These are phyloP conservation scores for Aethes cnicana DNA, from an alignment of 2,888 invertebrate genomes.

Conservation along the genomic window DNA sequence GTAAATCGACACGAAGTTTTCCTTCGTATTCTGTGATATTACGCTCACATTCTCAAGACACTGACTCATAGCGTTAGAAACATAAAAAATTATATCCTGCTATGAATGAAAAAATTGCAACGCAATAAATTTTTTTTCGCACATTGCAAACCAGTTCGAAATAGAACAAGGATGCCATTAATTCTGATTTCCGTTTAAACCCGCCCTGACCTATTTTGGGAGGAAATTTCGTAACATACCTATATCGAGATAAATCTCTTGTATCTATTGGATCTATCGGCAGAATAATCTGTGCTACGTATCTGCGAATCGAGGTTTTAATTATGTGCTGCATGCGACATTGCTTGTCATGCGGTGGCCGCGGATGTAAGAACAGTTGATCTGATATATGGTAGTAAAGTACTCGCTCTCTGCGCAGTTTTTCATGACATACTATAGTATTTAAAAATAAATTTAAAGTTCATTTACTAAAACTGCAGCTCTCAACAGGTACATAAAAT, in stretches of 20 bases:
- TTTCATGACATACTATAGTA: too few species aligned
- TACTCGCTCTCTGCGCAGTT: too few species aligned
- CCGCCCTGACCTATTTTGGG: slow-evolving; percentile 22
- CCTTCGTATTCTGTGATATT: too few species aligned
- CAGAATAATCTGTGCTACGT: slow-evolving; percentile 13
- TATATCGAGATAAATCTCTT: background rate
- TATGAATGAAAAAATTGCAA: background rate
- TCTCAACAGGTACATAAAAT: too few species aligned
- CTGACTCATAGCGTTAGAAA: too few species aligned
- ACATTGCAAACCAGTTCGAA: slow-evolving; percentile 13
- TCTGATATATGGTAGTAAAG: too few species aligned
- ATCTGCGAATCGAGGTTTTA: slow-evolving; percentile 20
- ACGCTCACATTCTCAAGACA: too few species aligned
- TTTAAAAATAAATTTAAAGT: too few species aligned
- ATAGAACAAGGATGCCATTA: slow-evolving; percentile 29
- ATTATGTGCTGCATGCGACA: slow-evolving; percentile 32
- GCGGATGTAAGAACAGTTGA: background rate
- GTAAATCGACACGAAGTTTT: too few species aligned
- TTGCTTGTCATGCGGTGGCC: slow-evolving; percentile 28
- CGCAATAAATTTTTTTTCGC: slow-evolving; percentile 15
- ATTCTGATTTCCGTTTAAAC: slow-evolving; percentile 18
- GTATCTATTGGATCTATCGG: slow-evolving; percentile 5
- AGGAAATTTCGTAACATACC: slow-evolving; percentile 23
- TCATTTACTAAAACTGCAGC: too few species aligned
- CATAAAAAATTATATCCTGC: too few species aligned